Percentiles rank a stretch among this genome's conserved stretches.
Conservation (phyloP, 2,113 vertebrate genomes). For the Podilymbus podiceps region DNA sequence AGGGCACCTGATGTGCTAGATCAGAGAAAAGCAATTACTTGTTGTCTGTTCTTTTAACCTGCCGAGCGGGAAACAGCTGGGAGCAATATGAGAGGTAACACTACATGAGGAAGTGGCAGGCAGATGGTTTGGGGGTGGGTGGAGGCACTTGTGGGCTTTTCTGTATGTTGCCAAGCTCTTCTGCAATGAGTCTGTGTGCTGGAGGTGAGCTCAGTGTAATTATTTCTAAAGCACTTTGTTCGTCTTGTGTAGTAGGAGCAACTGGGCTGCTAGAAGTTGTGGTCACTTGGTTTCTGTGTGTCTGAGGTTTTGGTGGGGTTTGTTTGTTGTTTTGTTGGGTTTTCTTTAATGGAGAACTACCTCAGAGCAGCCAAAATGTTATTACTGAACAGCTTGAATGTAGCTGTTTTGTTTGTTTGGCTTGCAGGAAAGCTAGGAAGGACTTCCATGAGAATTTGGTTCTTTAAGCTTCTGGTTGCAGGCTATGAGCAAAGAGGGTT, state of each 20-base stretch:
- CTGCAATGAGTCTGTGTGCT: background rate
- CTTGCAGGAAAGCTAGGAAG: background rate
- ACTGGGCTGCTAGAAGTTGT: background rate
- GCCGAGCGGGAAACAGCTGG: background rate
- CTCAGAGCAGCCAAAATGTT: background rate
- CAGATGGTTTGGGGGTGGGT: fast-evolving
- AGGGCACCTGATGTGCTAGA: background rate
- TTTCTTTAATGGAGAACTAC: background rate
- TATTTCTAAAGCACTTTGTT: background rate
- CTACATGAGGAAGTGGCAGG: fast-evolving
- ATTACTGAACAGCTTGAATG: background rate
- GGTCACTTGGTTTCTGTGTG: background rate
- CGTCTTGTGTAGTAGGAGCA: fast-evolving
- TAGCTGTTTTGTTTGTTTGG: background rate
- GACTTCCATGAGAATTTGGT: background rate
- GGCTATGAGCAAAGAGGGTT: background rate
- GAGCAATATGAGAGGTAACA: background rate
- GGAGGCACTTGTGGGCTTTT: fast-evolving
- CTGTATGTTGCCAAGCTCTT: fast-evolving
- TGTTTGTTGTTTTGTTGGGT: too few species aligned
- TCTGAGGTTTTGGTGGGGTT: background rate
- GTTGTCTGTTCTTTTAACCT: background rate
- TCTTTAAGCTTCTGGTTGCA: background rate
- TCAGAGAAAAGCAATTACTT: background rate
- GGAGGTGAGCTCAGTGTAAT: fast-evolving